Evolutionary conservation across 2,888 invertebrate species (phyloP), one percentile per base, ranked within the genome.

Genomic region (Ceramica pisi): DNA sequence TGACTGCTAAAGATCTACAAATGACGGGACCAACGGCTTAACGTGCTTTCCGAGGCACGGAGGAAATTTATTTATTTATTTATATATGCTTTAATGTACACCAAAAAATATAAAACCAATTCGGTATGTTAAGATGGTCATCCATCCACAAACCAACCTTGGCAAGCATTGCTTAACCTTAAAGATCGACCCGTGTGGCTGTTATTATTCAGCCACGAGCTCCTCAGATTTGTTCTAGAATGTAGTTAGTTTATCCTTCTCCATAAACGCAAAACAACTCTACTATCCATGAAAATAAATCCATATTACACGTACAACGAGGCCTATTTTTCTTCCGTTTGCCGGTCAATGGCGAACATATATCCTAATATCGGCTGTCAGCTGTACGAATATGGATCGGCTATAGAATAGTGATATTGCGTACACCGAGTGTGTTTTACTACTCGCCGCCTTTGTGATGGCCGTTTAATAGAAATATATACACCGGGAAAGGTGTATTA

Each of bases 371-470:
- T 62, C n/a, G 46, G 41, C 65, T 63, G 81, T 81, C 78, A 71
- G 77, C 50, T 61, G n/a, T 66, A 53, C 48, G 71, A 66, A 60
- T 68, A 78, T 35, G 55, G 57, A 78, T 78, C 57, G 67, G 53
- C 57, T 48, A 48, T 82, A 55, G 51, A 65, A 82, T 59, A 63
- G 72, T 72, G 62, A 68, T 78, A 81, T 61, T 65, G 57, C 57
- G 57, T 48, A 62, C 72, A 56, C 77, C 82, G 48, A 59, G 67
- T 80, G 82, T 72, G 62, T 78, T 82, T 82, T 78, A 80, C 62
- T 51, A 56, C 67, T 51, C 38, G 38, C 66, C 14, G 57, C 64
- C 41, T 46, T 46, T 31, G 56, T 55, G 70, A 78, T 62, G 48
- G 60, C 16, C 61, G 26, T 76, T 62, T 78, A 61, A 75, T 75